Evolutionary conservation across 2,888 invertebrate genomes (phyloP), one percentile per base, ranked within the genome.

Genomic region (Patella caerulea): DNA sequence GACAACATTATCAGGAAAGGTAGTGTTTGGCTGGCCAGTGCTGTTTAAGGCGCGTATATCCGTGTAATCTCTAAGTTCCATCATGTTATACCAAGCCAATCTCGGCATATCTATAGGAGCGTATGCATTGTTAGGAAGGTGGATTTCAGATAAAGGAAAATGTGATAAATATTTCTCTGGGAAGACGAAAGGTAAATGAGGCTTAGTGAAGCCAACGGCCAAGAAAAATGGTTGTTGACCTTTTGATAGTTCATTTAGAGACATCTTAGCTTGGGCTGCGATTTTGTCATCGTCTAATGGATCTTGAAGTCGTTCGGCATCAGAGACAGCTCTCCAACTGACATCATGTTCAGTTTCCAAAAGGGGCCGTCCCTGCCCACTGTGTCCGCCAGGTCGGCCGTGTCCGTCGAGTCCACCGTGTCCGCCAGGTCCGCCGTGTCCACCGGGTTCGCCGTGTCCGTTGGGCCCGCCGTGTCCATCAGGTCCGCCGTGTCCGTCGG

Each of bases 181-280:
- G 70, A 79, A 84, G 14, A 81, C 53, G 71, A 83, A 85, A 1
- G 85, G 84, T 17, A 85, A 74, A 72, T 85, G 84, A 17, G 84
- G 84, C 74, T 82, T 83, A 52, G 77, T 76, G 78, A 84, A 83
- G 1, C 85, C 85, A 3, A 83, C 82, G 14, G 85, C 85, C 34
- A 85, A 55, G 70, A 85, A 85, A 77, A 85, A 83, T 0, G 84
- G 84, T 72, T 82, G 76, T 24, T 78, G 72, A 3, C 70, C 77
- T 14, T 65, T 71, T 24, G 76, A 71, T 12, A 79, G 69, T 7
- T 74, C n/a, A n/a, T 76, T 14, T 2, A 80, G 77, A 15, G 83
- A 56, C n/a, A 73, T 71, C 24, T 73, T 69, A 9, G 84, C 72
- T 5, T 71, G 75, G n/a, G 78, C 74, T 12, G 83, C 73, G 7